Base-by-base conservation (phyloP, 1,140 invertebrate genomes). In the Leptestheria dahalacensis region DNA sequence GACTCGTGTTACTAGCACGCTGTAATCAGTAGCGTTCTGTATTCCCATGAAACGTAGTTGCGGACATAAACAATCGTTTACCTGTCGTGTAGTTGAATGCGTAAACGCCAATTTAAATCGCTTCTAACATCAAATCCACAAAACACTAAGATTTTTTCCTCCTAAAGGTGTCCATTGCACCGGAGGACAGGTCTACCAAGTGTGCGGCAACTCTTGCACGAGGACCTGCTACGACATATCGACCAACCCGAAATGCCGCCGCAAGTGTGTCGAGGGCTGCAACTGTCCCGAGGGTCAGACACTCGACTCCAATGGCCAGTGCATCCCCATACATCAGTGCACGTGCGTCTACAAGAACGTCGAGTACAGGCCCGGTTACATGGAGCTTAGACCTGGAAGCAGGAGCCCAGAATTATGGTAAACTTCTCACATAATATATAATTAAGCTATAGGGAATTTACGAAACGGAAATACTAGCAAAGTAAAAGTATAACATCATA, bases 181-280 rank as follows among this genome's bases (percentile, higher is more conserved):
- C 1, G 76, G 79, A 11, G 87, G 84, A 0, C 87, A 91, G 66
- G 75, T 81, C 33, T 92, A 85, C 70, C 83, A 86, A 64, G 77
- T 82, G 18, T 90, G 88, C 66, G 84, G 83, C 1, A 82, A 85
- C 67, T 80, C 83, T 3, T 90, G 87, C 66, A 72, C 78, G 1
- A 74, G 82, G 18, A 82, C 81, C 21, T 91, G 88, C 65, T 65
- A 74, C 2, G 84, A 86, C 69, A 70, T 86, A 20, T 69, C 75
- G 2, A 69, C 66, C 21, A 67, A 71, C 48, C 66, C 71, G 1
- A 64, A 67, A 33, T 86, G 84, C 68, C 73, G 71, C 48, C 74
- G 77, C 15, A 74, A 73, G 33, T 93, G 90, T 67, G 84, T 90
- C 1, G 89, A 92, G 69, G 90, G 90, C 1, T 93, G 90, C 70